phyloP scores from a whole-genome alignment of 2,888 invertebrate genomes.

The Hylaea fasciaria region DNA sequence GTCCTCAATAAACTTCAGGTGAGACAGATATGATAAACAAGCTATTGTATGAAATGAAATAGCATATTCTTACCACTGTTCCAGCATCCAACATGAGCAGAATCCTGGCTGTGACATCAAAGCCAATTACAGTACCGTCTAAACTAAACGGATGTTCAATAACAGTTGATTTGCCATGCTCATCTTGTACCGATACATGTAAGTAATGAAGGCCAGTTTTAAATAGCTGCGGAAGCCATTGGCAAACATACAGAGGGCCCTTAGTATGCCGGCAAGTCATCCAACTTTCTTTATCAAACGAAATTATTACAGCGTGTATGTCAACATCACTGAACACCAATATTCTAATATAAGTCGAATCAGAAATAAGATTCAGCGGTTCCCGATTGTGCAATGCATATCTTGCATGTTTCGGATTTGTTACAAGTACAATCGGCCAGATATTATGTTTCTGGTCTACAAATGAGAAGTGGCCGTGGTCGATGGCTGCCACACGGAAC shows the following conservation, averaged over 20 bases:
- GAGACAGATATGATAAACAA: no score
- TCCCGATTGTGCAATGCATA: slow-evolving; percentile 90
- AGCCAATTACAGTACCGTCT: slow-evolving; percentile 88
- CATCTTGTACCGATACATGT: slow-evolving; percentile 86
- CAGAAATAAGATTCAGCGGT: slow-evolving; percentile 86
- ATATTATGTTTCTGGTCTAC: slow-evolving; percentile 89
- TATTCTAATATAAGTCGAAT: slow-evolving; percentile 92
- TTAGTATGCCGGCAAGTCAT: slow-evolving; percentile 83
- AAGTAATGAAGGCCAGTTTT: slow-evolving; percentile 87
- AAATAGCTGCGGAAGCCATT: slow-evolving; percentile 90
- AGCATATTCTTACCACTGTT: slow-evolving; percentile 86
- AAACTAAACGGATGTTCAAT: slow-evolving; percentile 91
- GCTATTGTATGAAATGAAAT: neutral
- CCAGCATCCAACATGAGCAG: slow-evolving; percentile 91
- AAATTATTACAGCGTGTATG: slow-evolving; percentile 87
- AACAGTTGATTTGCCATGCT: slow-evolving; percentile 80
- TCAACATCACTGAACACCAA: slow-evolving; percentile 90
- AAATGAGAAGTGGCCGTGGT: slow-evolving; percentile 95
- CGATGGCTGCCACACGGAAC: slow-evolving; percentile 93
- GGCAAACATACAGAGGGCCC: slow-evolving; percentile 89
- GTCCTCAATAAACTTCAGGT: no score
- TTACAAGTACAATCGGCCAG: slow-evolving; percentile 93
- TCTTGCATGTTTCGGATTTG: slow-evolving; percentile 95
- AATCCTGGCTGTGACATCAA: slow-evolving; percentile 88
- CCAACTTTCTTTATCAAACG: slow-evolving; percentile 88